Evolutionary conservation across 2,888 invertebrate genomes (phyloP), one percentile per base, ranked within the genome.

Genomic region (Trypoxylon attenuatum): DNA sequence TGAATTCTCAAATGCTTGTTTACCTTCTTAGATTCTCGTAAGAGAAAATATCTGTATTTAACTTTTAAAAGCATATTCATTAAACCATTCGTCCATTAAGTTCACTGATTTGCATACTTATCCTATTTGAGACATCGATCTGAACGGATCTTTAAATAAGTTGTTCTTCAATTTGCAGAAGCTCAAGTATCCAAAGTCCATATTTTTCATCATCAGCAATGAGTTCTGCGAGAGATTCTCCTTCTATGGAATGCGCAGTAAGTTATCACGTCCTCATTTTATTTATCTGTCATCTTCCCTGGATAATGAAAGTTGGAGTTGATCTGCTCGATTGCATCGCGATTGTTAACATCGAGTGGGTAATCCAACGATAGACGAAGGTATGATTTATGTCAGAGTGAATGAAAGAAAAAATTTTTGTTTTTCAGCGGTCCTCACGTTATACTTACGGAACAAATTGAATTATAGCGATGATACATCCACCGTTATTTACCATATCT

Each of bases 211-310:
- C 82, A 91, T 99, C 74, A 93, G 93, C 87, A 98, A 97, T 92
- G 99, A 99, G 87, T 98, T 99, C 88, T 99, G 98, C 88, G 99
- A 99, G 88, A 90, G 98, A 79, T 99, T 99, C 88, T 95, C 94
- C 65, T 99, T 91, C 88, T 99, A 98, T 93, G 99, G 99, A 84
- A 95, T 97, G 94, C 93, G 95, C 91, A 94, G 97, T 97, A 90
- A 92, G 93, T 89, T 78, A 67, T 29, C 38, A 46, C 33, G 23
- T 51, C n/a, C 54, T 57, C 43, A 43, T 18, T 6, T 19, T 29
- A 29, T 22, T 6, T 19, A 0, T 15, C 2, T 41, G 16, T 46
- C 25, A 22, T 21, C 58, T 16, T 25, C 4, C 19, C 18, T 2
- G 10, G 41, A 47, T n/a, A n/a, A n/a, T n/a, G n/a, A n/a, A n/a